Evolutionary conservation across 1,140 invertebrate species (phyloP), one percentile per base, ranked within the genome.

Genomic region (Coboldia fuscipes): DNA sequence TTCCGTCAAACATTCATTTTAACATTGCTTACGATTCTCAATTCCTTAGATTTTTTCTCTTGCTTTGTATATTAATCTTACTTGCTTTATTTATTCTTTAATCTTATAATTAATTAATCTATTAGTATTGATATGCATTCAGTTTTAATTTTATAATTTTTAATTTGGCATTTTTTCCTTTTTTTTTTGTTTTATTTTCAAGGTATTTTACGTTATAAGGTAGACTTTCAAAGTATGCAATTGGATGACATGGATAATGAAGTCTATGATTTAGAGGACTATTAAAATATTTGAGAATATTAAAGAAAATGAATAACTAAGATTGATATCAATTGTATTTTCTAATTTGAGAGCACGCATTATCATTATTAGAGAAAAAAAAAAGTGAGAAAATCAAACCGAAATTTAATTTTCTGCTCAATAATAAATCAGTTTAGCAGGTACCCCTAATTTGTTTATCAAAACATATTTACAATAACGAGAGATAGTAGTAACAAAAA

Each of bases 181-280:
- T 30, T 15, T 8, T 30, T 39, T 42, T 37, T 40, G 41, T 38
- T 46, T 39, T 47, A 45, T 51, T 59, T 66, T 65, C 12, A 65
- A 93, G 88, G 88, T 56, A 75, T 97, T 47, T 73, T 97, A 45
- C 81, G 94, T 41, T 97, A 98, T 70, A 90, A 94, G 65, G 92
- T 98, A 43, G 93, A 97, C 65, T 92, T 97, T 70, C 89, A 96
- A 56, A 83, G 79, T 54, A 74, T 97, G 69, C 89, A 97, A 56
- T 66, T 82, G 45, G 79, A 89, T 45, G 84, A 92, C 33, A 65
- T 76, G 47, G 79, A 82, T 43, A 66, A 82, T 48, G 78, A 81
- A 43, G 62, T 75, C 43, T 83, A 78, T 59, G 85, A 94, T 60
- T 65, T 92, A 54, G 86, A 93, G 54, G 88, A 93, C 57, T 94